Percentiles rank a stretch among this genome's conserved stretches.
phyloP scores from a whole-genome alignment of 1,140 invertebrate genomes.

The Sogatella furcifera region DNA sequence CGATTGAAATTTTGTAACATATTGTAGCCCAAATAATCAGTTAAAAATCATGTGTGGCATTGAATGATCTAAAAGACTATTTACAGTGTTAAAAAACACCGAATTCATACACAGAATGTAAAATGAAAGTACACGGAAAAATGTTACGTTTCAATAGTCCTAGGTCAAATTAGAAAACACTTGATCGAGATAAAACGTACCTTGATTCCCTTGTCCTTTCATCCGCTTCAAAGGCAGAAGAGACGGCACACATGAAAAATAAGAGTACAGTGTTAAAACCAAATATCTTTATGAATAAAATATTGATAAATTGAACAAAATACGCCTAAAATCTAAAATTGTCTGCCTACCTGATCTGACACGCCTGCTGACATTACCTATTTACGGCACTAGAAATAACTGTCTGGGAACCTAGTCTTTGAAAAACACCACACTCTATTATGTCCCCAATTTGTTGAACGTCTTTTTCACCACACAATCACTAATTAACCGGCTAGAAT shows the following conservation, averaged over 20 bases:
- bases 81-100: no score
- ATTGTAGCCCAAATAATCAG: no score
- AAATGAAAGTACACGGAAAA: no score
- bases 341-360: constrained; percentile 32
- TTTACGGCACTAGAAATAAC: constrained; percentile 15
- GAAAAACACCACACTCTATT: not conserved
- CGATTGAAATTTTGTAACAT: no score
- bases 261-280: constrained; percentile 5
- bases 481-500: constrained; percentile 15
- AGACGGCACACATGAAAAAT: constrained; percentile 23
- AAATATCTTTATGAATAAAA: not conserved
- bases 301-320: not conserved
- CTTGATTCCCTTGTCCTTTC: constrained; percentile 81
- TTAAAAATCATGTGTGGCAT: no score
- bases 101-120: no score
- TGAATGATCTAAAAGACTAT: no score
- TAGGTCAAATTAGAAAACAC: not conserved
- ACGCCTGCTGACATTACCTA: constrained; percentile 36
- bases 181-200: constrained; percentile 31
- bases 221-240: constrained; percentile 53
- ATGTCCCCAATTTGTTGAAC: not conserved
- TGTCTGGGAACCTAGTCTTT: not conserved
- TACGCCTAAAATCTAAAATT: constrained; percentile 16
- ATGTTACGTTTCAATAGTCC: not conserved
- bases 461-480: constrained; percentile 1